Evolutionary conservation across 2,113 vertebrate species (phyloP), one percentile per base, ranked within the genome.

Genomic region (Sylvia atricapilla): DNA sequence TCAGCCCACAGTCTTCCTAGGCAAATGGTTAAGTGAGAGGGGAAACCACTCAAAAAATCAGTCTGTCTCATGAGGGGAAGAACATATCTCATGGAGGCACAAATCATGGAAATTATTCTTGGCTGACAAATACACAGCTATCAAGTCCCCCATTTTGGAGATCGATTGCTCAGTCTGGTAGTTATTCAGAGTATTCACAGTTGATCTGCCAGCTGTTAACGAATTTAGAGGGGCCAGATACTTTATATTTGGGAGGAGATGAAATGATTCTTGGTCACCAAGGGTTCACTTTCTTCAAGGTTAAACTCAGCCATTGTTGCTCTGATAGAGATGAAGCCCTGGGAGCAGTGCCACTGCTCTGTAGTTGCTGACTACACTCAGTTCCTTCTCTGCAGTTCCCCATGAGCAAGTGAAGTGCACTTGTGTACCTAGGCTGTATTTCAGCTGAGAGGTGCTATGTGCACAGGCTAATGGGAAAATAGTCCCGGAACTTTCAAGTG

Each of bases 381-480:
- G 23, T 12, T 84, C 68, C 79, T 92, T n/a, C 75, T 74, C 88
- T 94, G 27, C 75, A 74, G 22, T 64, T 81, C 73, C 60, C 44
- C 60, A 15, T 2, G 49, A 84, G 33, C 17, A n/a, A 89, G 46
- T 76, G 53, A 76, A 91, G 68, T 84, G 22, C 27, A 33, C 92
- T 78, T 84, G 39, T 64, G 53, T 89, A 91, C 84, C 87, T 84
- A 89, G 86, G 56, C 25, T 92, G 35, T 75, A 84, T 78, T 96
- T 95, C 93, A 95, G 60, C n/a, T 64, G 41, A 92, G 86, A 90
- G 92, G 28, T 56, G 52, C 76, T 94, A 33, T 7, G 0, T 49
- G 79, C 80, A 92, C 44, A 56, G 60, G 22, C 80, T 96, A 95
- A 95, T 93, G 62, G 73, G 83, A 96, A 96, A 97, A 96, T 73